phyloP scores from a whole-genome alignment of 92 coral and sea anemone species.

The Blastomussa wellsi region DNA sequence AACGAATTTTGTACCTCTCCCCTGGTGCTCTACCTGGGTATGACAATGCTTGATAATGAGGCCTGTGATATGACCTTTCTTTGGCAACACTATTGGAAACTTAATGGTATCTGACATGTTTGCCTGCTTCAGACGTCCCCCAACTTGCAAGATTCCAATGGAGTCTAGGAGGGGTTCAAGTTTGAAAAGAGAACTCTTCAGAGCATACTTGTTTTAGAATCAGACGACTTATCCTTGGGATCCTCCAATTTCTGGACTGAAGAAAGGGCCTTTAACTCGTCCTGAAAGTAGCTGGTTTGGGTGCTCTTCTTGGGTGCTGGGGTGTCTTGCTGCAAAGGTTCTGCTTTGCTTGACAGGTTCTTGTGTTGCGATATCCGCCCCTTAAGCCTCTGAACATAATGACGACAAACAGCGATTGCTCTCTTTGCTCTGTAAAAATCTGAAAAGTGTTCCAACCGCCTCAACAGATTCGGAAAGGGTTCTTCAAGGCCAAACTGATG shows the following conservation, averaged over 20 bases:
- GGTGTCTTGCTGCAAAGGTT: too few relatives aligned
- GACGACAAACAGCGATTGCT: not conserved
- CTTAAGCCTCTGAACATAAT: slow-evolving; percentile 20
- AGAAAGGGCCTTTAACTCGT: too few relatives aligned
- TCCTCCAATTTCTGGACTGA: too few relatives aligned
- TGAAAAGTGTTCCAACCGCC: not conserved
- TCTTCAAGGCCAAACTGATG: not conserved
- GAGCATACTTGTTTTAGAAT: too few relatives aligned
- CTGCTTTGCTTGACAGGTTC: not conserved
- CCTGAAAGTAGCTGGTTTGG: too few relatives aligned
- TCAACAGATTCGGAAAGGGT: not conserved
- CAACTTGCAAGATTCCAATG: slow-evolving; percentile 7
- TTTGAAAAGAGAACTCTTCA: too few relatives aligned
- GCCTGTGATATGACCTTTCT: not conserved
- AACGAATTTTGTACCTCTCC: not conserved
- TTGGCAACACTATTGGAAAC: not conserved
- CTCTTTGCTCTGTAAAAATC: not conserved
- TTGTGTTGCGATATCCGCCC: slow-evolving; percentile 7
- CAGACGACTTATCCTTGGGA: too few relatives aligned
- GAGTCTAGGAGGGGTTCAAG: not conserved
- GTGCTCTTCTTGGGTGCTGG: too few relatives aligned
- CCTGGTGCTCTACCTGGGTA: not conserved
- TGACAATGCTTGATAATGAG: not conserved
- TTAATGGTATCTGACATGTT: not conserved
- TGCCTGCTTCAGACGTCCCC: slow-evolving; percentile 29